Evolutionary conservation across 2,888 invertebrate species (phyloP), one percentile per base, ranked within the genome.

Genomic region (Drosophila antonietae): DNA sequence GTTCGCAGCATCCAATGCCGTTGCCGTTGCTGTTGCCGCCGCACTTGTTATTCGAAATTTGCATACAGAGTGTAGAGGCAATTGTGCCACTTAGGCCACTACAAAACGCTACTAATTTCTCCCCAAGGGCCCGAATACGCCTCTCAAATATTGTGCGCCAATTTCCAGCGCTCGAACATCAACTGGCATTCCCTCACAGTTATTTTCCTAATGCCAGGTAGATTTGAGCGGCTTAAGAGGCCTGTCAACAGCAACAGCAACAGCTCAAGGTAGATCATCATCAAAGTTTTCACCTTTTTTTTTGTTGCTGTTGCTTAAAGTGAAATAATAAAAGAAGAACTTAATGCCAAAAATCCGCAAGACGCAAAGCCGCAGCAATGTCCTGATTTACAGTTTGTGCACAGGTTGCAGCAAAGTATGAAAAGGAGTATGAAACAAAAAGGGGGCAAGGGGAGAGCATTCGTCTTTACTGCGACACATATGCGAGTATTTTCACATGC

Each of bases 61-160:
- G 60, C 83, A 77, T 82, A 65, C 74, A 80, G 83, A 77, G 57
- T 55, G 78, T 67, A 59, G 57, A 69, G 66, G 72, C 71, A 81
- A 84, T 86, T 81, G 75, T 72, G 60, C 58, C 78, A 75, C 79
- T 78, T 78, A 68, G 47, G 57, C 70, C 72, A 75, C 87, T 83
- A 76, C 66, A 87, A 87, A 87, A 79, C 65, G 69, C 65, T 64
- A 69, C 83, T 84, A 89, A 84, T 89, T 83, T 81, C 70, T 57
- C 65, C 70, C 75, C 72, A 67, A 75, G 75, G 78, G 70, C 55
- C 65, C 51, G 23, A 49, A 65, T 52, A 58, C 37, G 56, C 55
- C 35, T 51, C 79, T 65, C 66, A 41, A 53, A 61, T 49, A 41
- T 61, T 47, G 55, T 46, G 61, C 44, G 70, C 52, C 51, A 65